phyloP scores from a whole-genome alignment of 2,113 vertebrate species.

The Erinaceus europaeus region DNA sequence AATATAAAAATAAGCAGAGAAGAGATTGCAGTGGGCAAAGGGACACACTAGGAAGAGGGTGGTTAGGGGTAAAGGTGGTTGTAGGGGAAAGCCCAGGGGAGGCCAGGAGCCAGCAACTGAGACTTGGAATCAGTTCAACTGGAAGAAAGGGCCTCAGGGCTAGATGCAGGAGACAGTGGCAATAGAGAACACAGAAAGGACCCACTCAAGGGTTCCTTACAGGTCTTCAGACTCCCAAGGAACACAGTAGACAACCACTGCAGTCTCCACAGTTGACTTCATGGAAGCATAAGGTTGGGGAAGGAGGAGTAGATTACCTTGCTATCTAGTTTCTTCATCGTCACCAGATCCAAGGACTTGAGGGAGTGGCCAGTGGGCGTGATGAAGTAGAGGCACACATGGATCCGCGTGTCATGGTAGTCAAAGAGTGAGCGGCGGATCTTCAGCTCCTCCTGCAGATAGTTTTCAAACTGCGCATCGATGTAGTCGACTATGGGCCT shows the following conservation, averaged over 20 bases:
- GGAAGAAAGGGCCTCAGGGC: not conserved
- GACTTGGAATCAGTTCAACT: not conserved
- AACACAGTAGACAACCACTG: not conserved
- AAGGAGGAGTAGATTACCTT: conserved; percentile 83
- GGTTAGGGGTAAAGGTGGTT: no score
- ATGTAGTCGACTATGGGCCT: conserved; percentile 99
- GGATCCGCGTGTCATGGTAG: conserved; percentile 96
- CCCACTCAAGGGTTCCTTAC: not conserved
- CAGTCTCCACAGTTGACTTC: not conserved
- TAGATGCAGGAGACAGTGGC: not conserved
- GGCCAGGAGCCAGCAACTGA: not conserved
- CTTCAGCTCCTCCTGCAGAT: conserved; percentile 97
- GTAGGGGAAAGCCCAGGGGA: not conserved
- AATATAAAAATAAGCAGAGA: not conserved
- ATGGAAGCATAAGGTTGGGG: accelerated
- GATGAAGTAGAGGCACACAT: conserved; percentile 99
- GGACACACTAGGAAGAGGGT: accelerated
- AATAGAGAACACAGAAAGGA: not conserved
- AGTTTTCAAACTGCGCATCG: conserved; percentile 98
- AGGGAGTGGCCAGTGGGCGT: conserved; percentile 96
- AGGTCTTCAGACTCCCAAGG: not conserved
- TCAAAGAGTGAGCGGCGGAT: conserved; percentile 98
- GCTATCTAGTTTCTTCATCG: conserved; percentile 99
- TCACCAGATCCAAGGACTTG: conserved; percentile 96
- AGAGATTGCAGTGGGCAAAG: not conserved